Base-by-base conservation (phyloP, 2,113 vertebrate genomes). In the Platycercus adscitus region DNA sequence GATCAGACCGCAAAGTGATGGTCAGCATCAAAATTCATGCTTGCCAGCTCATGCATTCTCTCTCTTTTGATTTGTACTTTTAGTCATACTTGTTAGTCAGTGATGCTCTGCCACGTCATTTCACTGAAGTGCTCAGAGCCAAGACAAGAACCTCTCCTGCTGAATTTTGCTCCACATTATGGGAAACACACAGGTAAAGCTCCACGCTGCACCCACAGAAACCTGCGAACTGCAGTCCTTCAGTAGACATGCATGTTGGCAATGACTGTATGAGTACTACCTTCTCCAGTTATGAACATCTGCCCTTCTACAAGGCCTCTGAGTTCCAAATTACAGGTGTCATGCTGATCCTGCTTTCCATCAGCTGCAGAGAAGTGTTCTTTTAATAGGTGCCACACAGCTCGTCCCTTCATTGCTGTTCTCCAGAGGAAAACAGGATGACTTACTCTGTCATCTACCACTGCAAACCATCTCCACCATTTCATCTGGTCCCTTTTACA, bases 251-350 rank as follows among this genome's bases (percentile, higher is more conserved):
- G 17, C 5, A 20, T 9, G 12, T 9, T 39, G 61, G 55, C 61
- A 82, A 35, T 1, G 1, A 49, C 43, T 19, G 11, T 4, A 16
- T 11, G 7, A 72, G 24, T 47, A 35, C 28, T 4, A 12, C 28
- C 31, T 44, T 49, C 68, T 56, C 66, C 61, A 47, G 0, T 47
- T 47, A 43, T 2, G 0, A 33, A 25, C 2, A 6, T 29, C 1
- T 79, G 41, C 31, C 46, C 13, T 73, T 47, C 60, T 18, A 15
- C 35, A 55, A 53, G 29, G 44, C 65, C 29, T 46, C 29, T 35
- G 19, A 12, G 41, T 83, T 82, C 50, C 60, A 50, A 33, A 21
- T 47, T 10, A 39, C 25, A 41, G 16, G 17, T 17, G 10, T 24
- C 43, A 33, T 6, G 23, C 31, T 58, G 71, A 77, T 41, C 12